phyloP scores from a whole-genome alignment of 2,797 vertebrate genomes.

The Vireo griseus region DNA sequence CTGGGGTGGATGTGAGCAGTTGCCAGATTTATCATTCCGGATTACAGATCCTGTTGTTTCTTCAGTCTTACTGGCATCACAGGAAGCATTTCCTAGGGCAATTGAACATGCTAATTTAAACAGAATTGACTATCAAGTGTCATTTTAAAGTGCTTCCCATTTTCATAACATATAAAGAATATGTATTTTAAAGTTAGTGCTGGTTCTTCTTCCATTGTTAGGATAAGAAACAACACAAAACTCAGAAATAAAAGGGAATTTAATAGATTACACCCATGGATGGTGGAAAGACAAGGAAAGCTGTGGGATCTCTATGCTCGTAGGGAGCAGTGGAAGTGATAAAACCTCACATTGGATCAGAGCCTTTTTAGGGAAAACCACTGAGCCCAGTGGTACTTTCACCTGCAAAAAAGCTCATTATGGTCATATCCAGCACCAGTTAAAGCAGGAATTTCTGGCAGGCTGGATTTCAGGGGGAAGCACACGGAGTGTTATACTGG shows the following conservation, averaged over 20 bases:
- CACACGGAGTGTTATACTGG: not conserved
- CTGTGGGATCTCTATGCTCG: not conserved
- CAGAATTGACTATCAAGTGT: not conserved
- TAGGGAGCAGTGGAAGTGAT: not conserved
- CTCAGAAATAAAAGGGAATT: not conserved
- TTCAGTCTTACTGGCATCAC: not conserved
- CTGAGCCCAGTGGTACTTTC: not conserved
- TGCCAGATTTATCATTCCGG: not conserved
- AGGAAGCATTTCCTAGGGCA: not conserved
- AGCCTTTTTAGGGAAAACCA: not conserved
- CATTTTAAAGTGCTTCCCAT: not conserved
- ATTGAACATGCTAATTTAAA: not conserved
- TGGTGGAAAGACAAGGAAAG: not conserved
- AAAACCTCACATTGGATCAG: not conserved
- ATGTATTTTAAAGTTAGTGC: not conserved
- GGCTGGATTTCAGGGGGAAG: not conserved
- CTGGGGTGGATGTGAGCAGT: not conserved
- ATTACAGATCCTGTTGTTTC: not conserved
- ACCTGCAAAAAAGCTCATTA: not conserved
- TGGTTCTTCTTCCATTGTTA: not conserved
- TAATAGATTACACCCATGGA: not conserved
- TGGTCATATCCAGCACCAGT: not conserved
- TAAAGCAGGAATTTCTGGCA: not conserved
- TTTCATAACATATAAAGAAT: not conserved
- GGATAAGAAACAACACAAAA: not conserved